Conservation (phyloP, 1,140 invertebrate species). For the Helicorthomorpha holstii region DNA sequence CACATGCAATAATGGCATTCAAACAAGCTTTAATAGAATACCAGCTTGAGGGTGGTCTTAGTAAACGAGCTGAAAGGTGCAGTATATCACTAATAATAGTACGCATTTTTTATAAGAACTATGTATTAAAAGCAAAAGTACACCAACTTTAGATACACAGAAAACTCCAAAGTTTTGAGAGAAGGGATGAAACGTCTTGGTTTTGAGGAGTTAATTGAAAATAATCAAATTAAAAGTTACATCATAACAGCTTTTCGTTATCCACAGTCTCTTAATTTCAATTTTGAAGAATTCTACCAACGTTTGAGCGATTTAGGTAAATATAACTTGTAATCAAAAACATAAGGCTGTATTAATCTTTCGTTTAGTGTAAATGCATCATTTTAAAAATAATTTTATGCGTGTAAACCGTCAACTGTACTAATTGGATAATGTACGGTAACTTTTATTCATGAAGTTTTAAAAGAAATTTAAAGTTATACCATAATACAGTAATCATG, state of each 20-base stretch:
- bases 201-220: conserved; percentile 25
- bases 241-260: conserved; percentile 31
- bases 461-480: neutral
- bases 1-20: conserved; percentile 32
- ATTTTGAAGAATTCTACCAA: conserved; percentile 28
- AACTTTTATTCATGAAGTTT: neutral
- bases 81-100: neutral
- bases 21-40: conserved; percentile 27
- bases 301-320: conserved; percentile 27
- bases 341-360: too few relatives aligned
- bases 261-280: conserved; percentile 27
- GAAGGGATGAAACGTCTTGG: conserved; percentile 29
- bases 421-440: neutral
- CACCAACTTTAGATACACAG: conserved; percentile 22
- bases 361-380: too few relatives aligned
- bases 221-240: conserved; percentile 20
- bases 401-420: too few relatives aligned
- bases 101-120: neutral
- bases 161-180: conserved; percentile 25
- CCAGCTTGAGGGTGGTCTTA: conserved; percentile 26
- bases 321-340: too few relatives aligned
- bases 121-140: neutral
- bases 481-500: neutral
- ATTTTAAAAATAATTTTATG: too few relatives aligned
- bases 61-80: conserved; percentile 25